Conservation (phyloP, 2,888 invertebrate genomes). For the Conchocele bisecta region DNA sequence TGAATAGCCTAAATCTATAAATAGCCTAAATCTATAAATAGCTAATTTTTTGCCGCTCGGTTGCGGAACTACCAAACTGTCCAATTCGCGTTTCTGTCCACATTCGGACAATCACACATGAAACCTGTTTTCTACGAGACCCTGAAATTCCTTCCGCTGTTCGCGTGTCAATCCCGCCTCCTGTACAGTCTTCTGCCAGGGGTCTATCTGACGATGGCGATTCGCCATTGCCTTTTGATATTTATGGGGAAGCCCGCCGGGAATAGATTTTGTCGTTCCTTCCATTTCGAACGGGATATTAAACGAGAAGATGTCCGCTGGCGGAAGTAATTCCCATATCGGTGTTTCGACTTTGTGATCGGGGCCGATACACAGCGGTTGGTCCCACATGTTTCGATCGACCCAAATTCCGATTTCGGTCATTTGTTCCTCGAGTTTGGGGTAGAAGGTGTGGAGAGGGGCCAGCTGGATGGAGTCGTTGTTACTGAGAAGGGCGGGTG, state of each 20-base stretch:
- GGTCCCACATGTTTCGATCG: slow-evolving; percentile 82
- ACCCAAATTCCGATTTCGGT: slow-evolving; percentile 75
- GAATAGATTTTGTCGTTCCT: slow-evolving; percentile 75
- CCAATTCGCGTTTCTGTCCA: slow-evolving; percentile 79
- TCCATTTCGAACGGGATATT: slow-evolving; percentile 81
- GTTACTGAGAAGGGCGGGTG: slow-evolving; percentile 81
- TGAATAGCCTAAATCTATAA: no score
- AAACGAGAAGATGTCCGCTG: slow-evolving; percentile 79
- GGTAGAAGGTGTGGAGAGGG: slow-evolving; percentile 83
- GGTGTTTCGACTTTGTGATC: slow-evolving; percentile 77
- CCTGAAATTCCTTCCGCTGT: slow-evolving; percentile 80
- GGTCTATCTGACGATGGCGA: slow-evolving; percentile 76
- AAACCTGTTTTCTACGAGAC: slow-evolving; percentile 80
- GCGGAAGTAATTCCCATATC: slow-evolving; percentile 79
- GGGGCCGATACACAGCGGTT: slow-evolving; percentile 81
- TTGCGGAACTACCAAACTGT: slow-evolving; percentile 73
- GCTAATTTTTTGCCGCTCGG: no score
- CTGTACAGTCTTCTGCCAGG: slow-evolving; percentile 80
- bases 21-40: no score
- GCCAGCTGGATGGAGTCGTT: slow-evolving; percentile 81
- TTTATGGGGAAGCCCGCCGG: slow-evolving; percentile 75
- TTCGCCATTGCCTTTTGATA: slow-evolving; percentile 77
- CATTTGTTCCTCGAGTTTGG: slow-evolving; percentile 82
- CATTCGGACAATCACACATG: slow-evolving; percentile 80
- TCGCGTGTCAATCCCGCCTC: slow-evolving; percentile 76